Evolutionary conservation across 2,888 invertebrate genomes (phyloP), one percentile per base, ranked within the genome.

Genomic region (Operophtera brumata): DNA sequence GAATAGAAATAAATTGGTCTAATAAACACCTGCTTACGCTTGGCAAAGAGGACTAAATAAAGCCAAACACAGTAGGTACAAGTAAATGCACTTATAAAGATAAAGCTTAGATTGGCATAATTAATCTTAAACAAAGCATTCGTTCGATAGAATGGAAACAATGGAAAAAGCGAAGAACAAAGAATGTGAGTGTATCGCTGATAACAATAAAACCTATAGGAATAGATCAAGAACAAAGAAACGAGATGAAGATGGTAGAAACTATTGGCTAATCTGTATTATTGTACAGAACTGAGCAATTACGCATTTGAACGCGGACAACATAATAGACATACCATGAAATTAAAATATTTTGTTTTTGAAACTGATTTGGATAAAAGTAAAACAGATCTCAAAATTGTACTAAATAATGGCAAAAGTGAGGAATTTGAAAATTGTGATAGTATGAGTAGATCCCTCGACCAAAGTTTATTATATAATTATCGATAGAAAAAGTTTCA

Each of bases 131-230:
- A 62, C 64, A 62, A 62, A 61, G 57, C 57, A 53, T 53, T 43
- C 54, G 51, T 54, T 57, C 54, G 52, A 32, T 46, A 46, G 41
- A 49, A 47, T 10, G 37, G 55, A 58, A 60, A 62, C 64, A 64
- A 64, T 62, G 53, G 60, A 59, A 55, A 57, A 64, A 61, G n/a
- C 55, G 51, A 47, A 45, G 55, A 61, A 59, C 61, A 64, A 64
- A 61, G 57, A 64, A 57, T 55, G 53, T 44, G 49, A 47, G 47
- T 59, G 56, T 50, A 57, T 55, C 49, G 30, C 20, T 57, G 63
- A 61, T 59, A 64, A 57, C 57, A 61, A 59, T 59, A 59, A 59
- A 59, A 55, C 53, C 62, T 59, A 59, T 57, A 47, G 52, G 44
- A 44, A 36, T 53, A 48, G 36, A 41, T 36, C 44, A 54, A 51